These are phyloP conservation scores for Drosophila nr. medialis DNA, from an alignment of 2,888 invertebrate genomes.

Conservation along the genomic window DNA sequence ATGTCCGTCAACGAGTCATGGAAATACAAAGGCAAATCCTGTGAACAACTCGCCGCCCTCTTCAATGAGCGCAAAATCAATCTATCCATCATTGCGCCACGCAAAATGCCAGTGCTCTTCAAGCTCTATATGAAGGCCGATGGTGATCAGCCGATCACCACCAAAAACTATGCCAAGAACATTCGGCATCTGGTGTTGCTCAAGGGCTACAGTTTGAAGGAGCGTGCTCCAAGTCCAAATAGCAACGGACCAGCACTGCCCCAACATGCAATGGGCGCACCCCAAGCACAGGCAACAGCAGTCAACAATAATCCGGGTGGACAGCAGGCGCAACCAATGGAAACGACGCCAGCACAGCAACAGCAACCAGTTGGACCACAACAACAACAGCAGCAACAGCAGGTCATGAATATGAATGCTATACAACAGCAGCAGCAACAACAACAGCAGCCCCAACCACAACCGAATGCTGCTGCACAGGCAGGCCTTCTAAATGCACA, in stretches of 20 bases:
- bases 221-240: constrained; percentile 88
- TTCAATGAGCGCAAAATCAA: constrained; percentile 93
- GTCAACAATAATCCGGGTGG: constrained; percentile 58
- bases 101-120: constrained; percentile 93
- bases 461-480: constrained; percentile 47
- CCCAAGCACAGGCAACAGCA: constrained; percentile 53
- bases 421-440: constrained; percentile 59
- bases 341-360: constrained; percentile 60
- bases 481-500: constrained; percentile 59
- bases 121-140: constrained; percentile 96
- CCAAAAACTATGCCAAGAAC: constrained; percentile 96
- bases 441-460: constrained; percentile 50
- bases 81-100: constrained; percentile 94
- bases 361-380: constrained; percentile 60
- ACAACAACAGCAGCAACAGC: constrained; percentile 67
- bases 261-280: constrained; percentile 73
- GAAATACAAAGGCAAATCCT: constrained; percentile 90
- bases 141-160: constrained; percentile 92
- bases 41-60: constrained; percentile 93
- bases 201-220: constrained; percentile 90
- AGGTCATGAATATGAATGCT: constrained; percentile 81
- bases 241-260: constrained; percentile 50
- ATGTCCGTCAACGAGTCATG: constrained; percentile 92
- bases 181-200: constrained; percentile 92
- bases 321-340: constrained; percentile 66